Evolutionary conservation across 2,888 invertebrate genomes (phyloP).

Genomic region (Agrochola litura): DNA sequence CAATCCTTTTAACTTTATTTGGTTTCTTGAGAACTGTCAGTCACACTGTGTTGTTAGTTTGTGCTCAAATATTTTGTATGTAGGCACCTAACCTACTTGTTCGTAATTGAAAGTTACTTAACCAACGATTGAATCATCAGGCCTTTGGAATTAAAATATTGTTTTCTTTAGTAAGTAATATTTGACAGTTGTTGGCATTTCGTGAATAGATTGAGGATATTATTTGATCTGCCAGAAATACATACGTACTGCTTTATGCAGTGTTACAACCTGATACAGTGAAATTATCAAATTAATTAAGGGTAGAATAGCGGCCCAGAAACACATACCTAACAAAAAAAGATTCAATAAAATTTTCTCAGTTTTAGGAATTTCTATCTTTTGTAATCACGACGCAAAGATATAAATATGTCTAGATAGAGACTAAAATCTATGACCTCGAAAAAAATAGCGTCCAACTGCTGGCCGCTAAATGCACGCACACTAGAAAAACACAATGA

Average conservation of each 20-base stretch:
- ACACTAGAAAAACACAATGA: no score
- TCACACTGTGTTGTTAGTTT: not conserved
- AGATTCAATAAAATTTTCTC: not conserved
- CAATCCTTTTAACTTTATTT: constrained; percentile 40
- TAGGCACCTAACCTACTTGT: not conserved
- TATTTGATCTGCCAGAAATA: not conserved
- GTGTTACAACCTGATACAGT: not conserved
- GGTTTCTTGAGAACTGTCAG: constrained; percentile 15
- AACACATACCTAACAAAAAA: not conserved
- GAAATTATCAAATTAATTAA: no score
- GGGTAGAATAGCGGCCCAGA: no score
- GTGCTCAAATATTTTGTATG: not conserved
- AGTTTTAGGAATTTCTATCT: not conserved
- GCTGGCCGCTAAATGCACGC: no score
- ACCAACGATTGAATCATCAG: not conserved
- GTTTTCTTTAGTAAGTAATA: not conserved
- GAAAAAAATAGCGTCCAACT: no score
- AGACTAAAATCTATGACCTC: no score
- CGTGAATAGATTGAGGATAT: not conserved
- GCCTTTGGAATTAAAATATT: not conserved
- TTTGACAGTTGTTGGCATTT: not conserved
- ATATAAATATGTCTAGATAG: no score
- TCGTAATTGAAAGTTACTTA: constrained; percentile 20
- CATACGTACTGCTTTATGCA: not conserved
- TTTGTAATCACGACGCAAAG: not conserved